Evolutionary conservation across 1,140 invertebrate genomes (phyloP).

Genomic region (Drosophila tristis): DNA sequence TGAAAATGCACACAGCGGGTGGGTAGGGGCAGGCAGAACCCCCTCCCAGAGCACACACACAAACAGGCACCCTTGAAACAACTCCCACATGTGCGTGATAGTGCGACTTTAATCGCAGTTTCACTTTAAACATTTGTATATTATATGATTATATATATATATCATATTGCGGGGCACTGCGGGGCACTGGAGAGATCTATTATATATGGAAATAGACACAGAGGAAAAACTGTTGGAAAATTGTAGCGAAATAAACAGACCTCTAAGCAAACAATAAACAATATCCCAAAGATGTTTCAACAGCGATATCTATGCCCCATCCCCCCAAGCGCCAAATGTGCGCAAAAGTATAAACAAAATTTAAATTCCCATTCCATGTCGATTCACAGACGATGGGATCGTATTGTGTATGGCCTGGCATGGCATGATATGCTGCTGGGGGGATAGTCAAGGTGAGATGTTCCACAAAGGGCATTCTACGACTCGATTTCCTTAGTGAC

Average conservation of each 20-base stretch:
- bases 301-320: constrained; percentile 35
- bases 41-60: not conserved
- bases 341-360: constrained; percentile 62
- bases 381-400: constrained; percentile 14
- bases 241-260: constrained; percentile 57
- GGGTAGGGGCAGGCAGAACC: not conserved
- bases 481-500: constrained; percentile 26
- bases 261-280: constrained; percentile 63
- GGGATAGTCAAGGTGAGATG: too few species aligned
- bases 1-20: constrained; percentile 11
- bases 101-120: constrained; percentile 15
- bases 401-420: not conserved
- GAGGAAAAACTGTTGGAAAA: not conserved
- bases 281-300: constrained; percentile 51
- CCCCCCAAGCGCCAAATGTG: constrained; percentile 49
- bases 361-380: constrained; percentile 12
- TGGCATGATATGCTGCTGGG: constrained; percentile 6
- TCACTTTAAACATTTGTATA: not conserved
- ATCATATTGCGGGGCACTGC: not conserved
- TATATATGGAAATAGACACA: constrained; percentile 19
- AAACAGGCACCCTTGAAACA: not conserved
- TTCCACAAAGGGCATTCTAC: constrained; percentile 1
- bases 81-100: constrained; percentile 47
- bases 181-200: constrained; percentile 5
- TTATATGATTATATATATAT: not conserved